Evolutionary conservation across 1,140 invertebrate species (phyloP).

Genomic region (Cherax quadricarinatus): DNA sequence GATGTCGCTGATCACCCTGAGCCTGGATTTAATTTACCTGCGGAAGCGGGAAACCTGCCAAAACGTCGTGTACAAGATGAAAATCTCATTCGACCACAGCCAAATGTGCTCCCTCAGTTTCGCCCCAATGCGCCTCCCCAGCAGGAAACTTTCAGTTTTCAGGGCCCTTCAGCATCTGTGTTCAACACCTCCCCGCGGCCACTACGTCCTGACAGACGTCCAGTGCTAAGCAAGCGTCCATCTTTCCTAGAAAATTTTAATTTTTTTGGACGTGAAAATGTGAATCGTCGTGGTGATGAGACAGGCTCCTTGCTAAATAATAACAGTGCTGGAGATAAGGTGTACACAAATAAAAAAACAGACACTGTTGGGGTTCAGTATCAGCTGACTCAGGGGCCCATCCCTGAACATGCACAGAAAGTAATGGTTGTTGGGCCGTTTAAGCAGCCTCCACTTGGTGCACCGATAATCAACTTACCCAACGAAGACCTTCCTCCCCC

Average conservation of each 20-base stretch:
- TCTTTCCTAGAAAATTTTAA: conserved; percentile 49
- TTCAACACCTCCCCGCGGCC: conserved; percentile 23
- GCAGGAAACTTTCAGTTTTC: conserved; percentile 29
- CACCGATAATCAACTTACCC: conserved; percentile 38
- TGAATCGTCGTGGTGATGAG: conserved; percentile 44
- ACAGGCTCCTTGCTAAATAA: neutral
- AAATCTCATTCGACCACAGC: neutral
- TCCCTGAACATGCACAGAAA: conserved; percentile 36
- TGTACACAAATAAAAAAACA: neutral
- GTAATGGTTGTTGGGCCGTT: conserved; percentile 55
- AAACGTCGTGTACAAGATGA: neutral
- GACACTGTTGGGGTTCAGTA: neutral
- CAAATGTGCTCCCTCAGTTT: conserved; percentile 34
- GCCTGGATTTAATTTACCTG: conserved; percentile 32
- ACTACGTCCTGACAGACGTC: conserved; percentile 6
- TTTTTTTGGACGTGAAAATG: conserved; percentile 38
- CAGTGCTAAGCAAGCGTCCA: neutral
- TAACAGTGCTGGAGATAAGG: conserved; percentile 16
- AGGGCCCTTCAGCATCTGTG: conserved; percentile 7
- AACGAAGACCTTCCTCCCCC: conserved; percentile 25
- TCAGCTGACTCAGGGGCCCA: conserved; percentile 43
- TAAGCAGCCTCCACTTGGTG: conserved; percentile 26
- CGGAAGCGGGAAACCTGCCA: conserved; percentile 39
- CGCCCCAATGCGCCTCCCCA: conserved; percentile 39
- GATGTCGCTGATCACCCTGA: conserved; percentile 7